Evolutionary conservation across 2,888 invertebrate species (phyloP), one percentile per base, ranked within the genome.

Genomic region (Agonopterix subpropinquella): DNA sequence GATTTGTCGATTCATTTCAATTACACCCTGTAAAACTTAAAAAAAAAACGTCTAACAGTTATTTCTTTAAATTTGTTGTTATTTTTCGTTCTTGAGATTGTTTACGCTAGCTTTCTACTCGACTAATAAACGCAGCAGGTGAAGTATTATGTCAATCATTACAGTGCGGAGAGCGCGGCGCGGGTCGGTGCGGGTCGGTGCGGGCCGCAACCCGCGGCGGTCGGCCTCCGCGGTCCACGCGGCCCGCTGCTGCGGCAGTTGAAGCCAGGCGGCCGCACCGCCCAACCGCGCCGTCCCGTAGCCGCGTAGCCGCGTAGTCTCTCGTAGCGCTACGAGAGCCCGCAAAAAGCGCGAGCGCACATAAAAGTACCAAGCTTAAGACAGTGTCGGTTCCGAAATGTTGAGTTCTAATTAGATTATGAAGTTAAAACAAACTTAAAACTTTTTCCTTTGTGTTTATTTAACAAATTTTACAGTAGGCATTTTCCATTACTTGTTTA

Each of bases 111-210:
- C 50, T 69, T 69, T 70, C 50, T 56, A 53, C 53, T 61, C 58
- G 55, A 59, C 49, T 64, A 77, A 77, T 71, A 77, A 79, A 77
- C 70, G 75, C 77, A 81, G 75, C 77, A 81, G 79, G 81, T 83
- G 70, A 79, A 78, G 73, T 80, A 78, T 78, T 81, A 75, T 81
- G 77, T 83, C 77, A 85, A 85, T 84, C 80, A 85, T 84, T 80
- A 80, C 62, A 65, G 67, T 65, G 70, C 67, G 68, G 68, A 66
- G 66, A 65, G 63, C 58, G 56, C 58, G 48, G 62, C 58, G 56
- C 57, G 48, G 50, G 54, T 59, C 62, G 65, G 67, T 65, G 70
- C 67, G 68, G 68, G 65, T 58, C 41, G 45, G 37, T 43, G 35
- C 35, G 36, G 36, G 2, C 36, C 18, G 50, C 41, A 15, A 42